Percentiles rank a stretch among this genome's conserved stretches.
phyloP scores from a whole-genome alignment of 2,113 vertebrate genomes.

The Raphicerus campestris region DNA sequence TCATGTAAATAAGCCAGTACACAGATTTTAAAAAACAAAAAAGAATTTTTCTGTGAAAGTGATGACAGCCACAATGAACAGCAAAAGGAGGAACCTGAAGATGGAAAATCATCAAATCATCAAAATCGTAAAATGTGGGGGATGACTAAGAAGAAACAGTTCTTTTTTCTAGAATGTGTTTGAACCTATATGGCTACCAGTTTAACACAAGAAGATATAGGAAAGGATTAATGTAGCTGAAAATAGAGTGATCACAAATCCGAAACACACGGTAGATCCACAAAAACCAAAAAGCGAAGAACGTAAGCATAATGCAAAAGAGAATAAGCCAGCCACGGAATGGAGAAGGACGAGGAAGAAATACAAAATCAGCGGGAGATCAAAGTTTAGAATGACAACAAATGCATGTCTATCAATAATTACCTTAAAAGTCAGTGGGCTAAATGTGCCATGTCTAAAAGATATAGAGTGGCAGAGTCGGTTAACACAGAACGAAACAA shows the following conservation, averaged over 20 bases:
- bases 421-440: neutral
- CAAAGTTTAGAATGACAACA: neutral
- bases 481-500: neutral
- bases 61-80: no score
- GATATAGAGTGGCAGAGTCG: rapidly evolving
- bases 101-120: neutral
- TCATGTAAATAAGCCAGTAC: neutral
- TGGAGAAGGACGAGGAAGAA: neutral
- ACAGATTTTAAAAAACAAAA: neutral
- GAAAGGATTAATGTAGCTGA: neutral
- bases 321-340: neutral
- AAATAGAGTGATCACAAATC: neutral
- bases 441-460: neutral
- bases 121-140: neutral
- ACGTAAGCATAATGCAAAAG: neutral
- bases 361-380: neutral
- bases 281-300: neutral
- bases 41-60: neutral
- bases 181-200: neutral
- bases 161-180: neutral
- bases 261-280: neutral
- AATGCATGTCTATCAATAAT: neutral
- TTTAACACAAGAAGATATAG: neutral
- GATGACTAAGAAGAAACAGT: neutral
- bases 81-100: neutral